Conservation (phyloP, 2,888 invertebrate species). For the Lumbricus terrestris region DNA sequence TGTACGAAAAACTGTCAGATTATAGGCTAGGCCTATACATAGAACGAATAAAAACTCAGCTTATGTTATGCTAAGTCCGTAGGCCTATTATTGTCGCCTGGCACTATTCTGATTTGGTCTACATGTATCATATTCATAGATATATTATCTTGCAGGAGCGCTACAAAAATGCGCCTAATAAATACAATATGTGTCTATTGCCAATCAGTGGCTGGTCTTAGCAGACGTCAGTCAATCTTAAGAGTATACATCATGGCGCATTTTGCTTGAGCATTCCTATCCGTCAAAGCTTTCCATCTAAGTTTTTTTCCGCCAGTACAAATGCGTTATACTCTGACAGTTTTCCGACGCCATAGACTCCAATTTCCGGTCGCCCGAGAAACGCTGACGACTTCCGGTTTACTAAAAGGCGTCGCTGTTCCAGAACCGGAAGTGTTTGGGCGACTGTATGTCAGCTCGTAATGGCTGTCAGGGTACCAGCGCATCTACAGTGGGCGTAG, state of each 20-base stretch:
- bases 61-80: no score
- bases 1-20: no score
- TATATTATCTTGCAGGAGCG: no score
- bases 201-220: background rate
- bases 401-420: background rate
- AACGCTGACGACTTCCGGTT: background rate
- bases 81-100: no score
- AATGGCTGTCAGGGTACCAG: conserved; percentile 3
- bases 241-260: background rate
- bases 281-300: background rate
- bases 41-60: no score
- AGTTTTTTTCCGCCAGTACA: background rate
- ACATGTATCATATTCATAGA: no score
- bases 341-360: background rate
- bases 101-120: no score
- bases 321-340: background rate
- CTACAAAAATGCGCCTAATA: background rate
- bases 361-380: background rate
- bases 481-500: background rate
- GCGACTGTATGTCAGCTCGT: conserved; percentile 3
- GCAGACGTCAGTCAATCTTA: background rate
- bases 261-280: background rate
- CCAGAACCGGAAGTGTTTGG: conserved; percentile 3
- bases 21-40: no score
- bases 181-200: background rate